Base-by-base conservation (phyloP, 2,113 vertebrate genomes). In the Labeo rohita region DNA sequence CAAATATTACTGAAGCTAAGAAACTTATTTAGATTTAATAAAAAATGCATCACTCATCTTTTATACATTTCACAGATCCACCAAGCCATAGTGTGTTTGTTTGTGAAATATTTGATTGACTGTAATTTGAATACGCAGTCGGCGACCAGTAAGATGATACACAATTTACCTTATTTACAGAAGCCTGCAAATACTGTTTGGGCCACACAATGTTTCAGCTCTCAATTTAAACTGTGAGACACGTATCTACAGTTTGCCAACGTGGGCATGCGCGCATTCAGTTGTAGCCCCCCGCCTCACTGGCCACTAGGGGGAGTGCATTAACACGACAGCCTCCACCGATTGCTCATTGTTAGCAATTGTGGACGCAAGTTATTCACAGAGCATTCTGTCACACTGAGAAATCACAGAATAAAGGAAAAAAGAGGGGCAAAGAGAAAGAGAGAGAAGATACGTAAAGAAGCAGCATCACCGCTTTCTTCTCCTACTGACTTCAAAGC, bases 401-500 rank as follows among this genome's bases (percentile, higher is more conserved):
- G 45, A 43, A 65, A 84, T 87, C 79, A 87, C 72, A 78, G 73
- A 63, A 75, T 28, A 78, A 72, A 72, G 18, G 63, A 54, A 50
- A 59, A 49, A 61, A 82, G 63, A 77, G 77, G 49, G 54, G 47
- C 9, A 13, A 49, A 52, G 45, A 15, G 28, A 65, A 61, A 8
- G 74, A 34, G n/a, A 77, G 34, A 72, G 9, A 8, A 61, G 34
- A 39, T 18, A 78, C 45, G 54, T 54, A 73, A 65, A 83, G 63
- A 54, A 86, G 83, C 84, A 23, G 88, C 59, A 89, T 92, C 88
- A 92, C 91, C 85, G 82, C 77, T 92, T 91, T 92, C 86, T 91
- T 91, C 89, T 87, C 85, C 84, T 36, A 89, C 90, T 76, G 47
- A 92, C 92, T 94, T 95, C 91, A 95, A 95, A 94, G 92, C 84